These are phyloP conservation scores for Corydoras sp. DNA, from an alignment of 2,113 vertebrate genomes.

Conservation along the genomic window DNA sequence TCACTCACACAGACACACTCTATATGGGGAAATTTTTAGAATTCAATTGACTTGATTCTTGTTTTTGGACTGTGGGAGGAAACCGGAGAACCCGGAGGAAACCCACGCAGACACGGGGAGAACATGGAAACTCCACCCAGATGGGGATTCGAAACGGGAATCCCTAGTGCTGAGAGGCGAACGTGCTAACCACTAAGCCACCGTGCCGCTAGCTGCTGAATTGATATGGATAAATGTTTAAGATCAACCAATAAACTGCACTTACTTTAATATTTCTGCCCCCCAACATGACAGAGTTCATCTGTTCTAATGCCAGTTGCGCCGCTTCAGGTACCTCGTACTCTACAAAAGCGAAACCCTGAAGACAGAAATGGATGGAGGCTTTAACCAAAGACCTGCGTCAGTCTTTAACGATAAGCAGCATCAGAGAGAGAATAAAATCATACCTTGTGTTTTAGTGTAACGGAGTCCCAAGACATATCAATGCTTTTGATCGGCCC, in stretches of 20 bases:
- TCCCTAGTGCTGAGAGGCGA: no score
- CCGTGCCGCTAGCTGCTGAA: no score
- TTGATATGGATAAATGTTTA: no score
- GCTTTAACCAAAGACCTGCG: neutral
- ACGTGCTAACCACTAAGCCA: no score
- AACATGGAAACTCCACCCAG: no score
- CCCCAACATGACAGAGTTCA: constrained; percentile 97
- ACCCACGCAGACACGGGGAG: no score
- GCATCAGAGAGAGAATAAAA: neutral
- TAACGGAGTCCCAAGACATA: constrained; percentile 99
- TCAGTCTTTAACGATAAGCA: neutral
- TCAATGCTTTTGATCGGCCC: constrained; percentile 98
- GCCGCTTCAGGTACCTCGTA: constrained; percentile 96
- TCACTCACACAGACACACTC: no score
- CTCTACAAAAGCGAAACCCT: constrained; percentile 98
- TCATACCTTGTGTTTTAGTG: constrained; percentile 96
- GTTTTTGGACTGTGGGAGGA: no score
- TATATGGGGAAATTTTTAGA: no score
- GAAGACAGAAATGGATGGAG: neutral
- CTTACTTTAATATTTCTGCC: constrained; percentile 96
- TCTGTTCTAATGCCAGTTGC: constrained; percentile 96
- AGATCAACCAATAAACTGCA: neutral
- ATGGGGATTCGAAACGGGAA: no score
- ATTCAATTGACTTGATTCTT: no score
- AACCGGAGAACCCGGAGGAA: no score